Evolutionary conservation across 2,888 invertebrate genomes (phyloP).

Genomic region (Yponomeuta plumbellus): DNA sequence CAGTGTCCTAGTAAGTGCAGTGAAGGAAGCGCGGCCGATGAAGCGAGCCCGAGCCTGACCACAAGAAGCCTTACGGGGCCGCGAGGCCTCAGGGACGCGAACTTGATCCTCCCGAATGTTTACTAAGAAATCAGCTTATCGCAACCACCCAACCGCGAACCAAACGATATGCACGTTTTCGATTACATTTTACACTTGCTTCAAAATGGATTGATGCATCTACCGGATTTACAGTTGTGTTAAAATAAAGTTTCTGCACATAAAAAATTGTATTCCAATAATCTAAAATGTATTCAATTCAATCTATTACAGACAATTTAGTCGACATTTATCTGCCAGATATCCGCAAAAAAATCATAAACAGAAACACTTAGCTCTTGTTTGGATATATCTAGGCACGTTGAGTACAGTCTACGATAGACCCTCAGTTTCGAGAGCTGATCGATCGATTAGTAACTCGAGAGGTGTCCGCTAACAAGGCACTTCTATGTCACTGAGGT

Average conservation of each 20-base stretch:
- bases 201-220: too few species aligned
- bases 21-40: constrained; percentile 43
- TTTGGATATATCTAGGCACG: not conserved
- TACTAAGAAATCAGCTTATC: constrained; percentile 13
- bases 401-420: not conserved
- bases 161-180: not conserved
- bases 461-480: not conserved
- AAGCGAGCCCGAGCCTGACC: constrained; percentile 45
- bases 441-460: constrained; percentile 3
- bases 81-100: constrained; percentile 19
- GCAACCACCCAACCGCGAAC: not conserved
- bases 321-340: too few species aligned
- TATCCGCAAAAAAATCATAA: too few species aligned
- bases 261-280: too few species aligned
- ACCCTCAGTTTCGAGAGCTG: not conserved
- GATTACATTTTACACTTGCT: too few species aligned
- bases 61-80: constrained; percentile 59
- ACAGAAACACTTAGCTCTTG: too few species aligned
- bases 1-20: not conserved
- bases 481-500: constrained; percentile 2
- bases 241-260: too few species aligned
- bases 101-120: constrained; percentile 32
- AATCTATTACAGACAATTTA: too few species aligned
- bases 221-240: too few species aligned
- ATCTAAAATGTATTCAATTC: too few species aligned